These are phyloP conservation scores for Rallus limicola DNA, from an alignment of 2,113 vertebrate genomes.

Conservation along the genomic window DNA sequence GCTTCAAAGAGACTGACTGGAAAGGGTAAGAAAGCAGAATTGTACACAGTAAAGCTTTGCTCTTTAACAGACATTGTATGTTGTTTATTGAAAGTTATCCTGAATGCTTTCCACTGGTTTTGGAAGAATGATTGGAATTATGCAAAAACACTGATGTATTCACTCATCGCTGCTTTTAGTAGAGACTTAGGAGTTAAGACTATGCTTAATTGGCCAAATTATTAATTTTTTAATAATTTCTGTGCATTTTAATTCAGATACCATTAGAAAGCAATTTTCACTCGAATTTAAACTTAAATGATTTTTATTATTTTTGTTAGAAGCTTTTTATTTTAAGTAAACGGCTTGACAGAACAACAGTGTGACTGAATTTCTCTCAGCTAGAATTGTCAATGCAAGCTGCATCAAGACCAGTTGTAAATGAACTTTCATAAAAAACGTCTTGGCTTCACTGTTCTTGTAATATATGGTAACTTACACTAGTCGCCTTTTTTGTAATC, in stretches of 20 bases:
- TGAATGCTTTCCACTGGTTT: neutral
- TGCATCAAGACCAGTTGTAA: neutral
- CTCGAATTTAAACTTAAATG: neutral
- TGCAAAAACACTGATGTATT: neutral
- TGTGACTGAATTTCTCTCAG: neutral
- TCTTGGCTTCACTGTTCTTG: neutral
- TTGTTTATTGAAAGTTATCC: neutral
- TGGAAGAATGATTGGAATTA: neutral
- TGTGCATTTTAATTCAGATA: neutral
- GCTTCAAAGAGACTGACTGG: neutral
- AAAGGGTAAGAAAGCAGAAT: neutral
- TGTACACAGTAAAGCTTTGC: neutral
- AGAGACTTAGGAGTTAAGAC: neutral
- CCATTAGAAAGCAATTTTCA: neutral
- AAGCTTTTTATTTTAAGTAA: constrained; percentile 23
- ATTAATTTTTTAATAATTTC: neutral
- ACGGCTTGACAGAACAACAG: neutral
- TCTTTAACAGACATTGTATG: neutral
- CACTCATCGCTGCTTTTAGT: neutral
- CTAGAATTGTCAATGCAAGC: neutral
- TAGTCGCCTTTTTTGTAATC: neutral
- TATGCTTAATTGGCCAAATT: neutral
- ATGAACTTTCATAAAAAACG: neutral
- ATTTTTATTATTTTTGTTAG: neutral
- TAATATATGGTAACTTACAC: neutral